A percentile compares a stretch with the other conserved stretches of the same genome.
These are phyloP conservation scores for Caloenas nicobarica DNA, from an alignment of 2,113 vertebrate genomes.

Conservation along the genomic window DNA sequence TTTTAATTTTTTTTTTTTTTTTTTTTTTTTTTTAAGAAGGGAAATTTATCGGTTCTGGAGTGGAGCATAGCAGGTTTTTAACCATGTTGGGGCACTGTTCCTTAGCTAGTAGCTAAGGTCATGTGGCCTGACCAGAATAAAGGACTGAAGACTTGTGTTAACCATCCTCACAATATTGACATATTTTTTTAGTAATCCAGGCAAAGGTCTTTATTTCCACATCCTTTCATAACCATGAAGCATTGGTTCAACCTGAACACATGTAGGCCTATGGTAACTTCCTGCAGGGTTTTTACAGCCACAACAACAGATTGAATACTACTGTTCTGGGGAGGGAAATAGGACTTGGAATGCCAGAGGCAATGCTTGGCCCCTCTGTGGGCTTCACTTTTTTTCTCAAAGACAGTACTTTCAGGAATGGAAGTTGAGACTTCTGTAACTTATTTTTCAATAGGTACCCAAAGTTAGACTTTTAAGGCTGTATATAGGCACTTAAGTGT, in stretches of 20 bases:
- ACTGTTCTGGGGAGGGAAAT: not conserved
- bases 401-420: not conserved
- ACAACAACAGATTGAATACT: not conserved
- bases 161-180: not conserved
- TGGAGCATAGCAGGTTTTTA: not conserved
- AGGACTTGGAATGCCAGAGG: not conserved
- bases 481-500: not conserved
- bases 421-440: not conserved
- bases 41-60: not conserved
- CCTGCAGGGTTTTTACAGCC: not conserved
- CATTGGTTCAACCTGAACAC: not conserved
- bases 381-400: not conserved
- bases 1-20: not conserved
- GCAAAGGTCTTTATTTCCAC: fast-evolving
- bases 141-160: not conserved
- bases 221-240: not conserved
- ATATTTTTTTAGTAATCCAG: not conserved
- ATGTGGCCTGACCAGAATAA: not conserved
- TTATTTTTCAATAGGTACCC: not conserved
- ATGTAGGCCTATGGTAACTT: not conserved
- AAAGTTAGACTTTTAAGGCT: not conserved
- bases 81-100: not conserved
- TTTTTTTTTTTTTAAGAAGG: not conserved
- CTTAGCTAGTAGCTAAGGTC: not conserved
- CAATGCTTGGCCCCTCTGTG: not conserved